phyloP scores from a whole-genome alignment of 1,140 invertebrate genomes.

The Papilio xuthus region DNA sequence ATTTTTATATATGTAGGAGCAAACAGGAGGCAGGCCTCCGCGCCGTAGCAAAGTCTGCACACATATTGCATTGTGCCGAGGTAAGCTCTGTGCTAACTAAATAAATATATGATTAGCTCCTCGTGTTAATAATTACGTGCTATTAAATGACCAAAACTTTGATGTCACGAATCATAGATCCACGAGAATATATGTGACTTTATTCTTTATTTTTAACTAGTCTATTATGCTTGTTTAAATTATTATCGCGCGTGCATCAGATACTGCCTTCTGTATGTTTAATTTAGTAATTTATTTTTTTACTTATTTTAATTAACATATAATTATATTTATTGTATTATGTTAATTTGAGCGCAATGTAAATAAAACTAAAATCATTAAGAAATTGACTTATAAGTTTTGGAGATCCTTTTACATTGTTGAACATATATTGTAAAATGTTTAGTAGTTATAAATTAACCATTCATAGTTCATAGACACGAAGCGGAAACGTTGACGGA shows the following conservation, averaged over 20 bases:
- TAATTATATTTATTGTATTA: too few relatives aligned
- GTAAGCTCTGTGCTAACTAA: neutral
- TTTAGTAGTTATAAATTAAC: neutral
- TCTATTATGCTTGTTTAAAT: neutral
- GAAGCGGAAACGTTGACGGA: constrained; percentile 4
- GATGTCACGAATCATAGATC: too few relatives aligned
- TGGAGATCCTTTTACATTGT: too few relatives aligned
- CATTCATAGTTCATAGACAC: neutral
- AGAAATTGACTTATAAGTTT: too few relatives aligned
- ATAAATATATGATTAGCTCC: neutral
- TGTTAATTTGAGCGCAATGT: too few relatives aligned
- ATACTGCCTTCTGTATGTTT: too few relatives aligned
- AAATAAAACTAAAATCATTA: too few relatives aligned
- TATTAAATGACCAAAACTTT: too few relatives aligned
- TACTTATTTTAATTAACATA: too few relatives aligned
- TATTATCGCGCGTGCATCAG: neutral
- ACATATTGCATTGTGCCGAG: neutral
- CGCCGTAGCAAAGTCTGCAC: neutral
- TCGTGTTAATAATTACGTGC: neutral
- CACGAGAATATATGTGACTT: neutral
- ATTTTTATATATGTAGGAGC: neutral
- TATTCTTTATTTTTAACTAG: neutral
- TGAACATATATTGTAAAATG: neutral
- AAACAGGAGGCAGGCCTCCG: neutral
- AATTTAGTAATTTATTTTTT: too few relatives aligned